phyloP scores from a whole-genome alignment of 92 coral and sea anemone species.

The Siderastrea radians region DNA sequence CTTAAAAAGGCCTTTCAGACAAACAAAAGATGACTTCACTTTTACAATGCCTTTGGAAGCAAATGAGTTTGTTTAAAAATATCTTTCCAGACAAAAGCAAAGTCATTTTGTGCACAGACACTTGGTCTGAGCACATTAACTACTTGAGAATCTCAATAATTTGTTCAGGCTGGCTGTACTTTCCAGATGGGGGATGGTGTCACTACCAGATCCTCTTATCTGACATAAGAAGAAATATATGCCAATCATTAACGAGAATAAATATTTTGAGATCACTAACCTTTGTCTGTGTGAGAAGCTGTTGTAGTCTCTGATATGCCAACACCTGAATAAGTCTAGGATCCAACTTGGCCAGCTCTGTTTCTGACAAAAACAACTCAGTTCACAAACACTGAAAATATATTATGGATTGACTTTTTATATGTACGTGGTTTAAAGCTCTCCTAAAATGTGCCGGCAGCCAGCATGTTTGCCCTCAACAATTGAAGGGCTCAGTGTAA shows the following conservation, averaged over 20 bases:
- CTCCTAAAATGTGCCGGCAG: too few species aligned
- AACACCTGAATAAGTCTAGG: conserved; percentile 95
- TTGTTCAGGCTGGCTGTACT: too few species aligned
- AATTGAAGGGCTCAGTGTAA: too few species aligned
- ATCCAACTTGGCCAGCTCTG: conserved; percentile 98
- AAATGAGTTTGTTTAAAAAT: background rate
- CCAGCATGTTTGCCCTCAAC: too few species aligned
- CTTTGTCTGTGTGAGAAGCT: conserved; percentile 95
- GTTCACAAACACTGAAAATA: conserved; percentile 35
- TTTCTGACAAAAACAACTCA: conserved; percentile 65
- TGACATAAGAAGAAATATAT: too few species aligned
- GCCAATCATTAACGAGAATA: background rate
- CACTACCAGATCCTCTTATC: too few species aligned
- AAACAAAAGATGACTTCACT: background rate
- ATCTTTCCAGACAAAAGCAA: background rate
- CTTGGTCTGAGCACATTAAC: too few species aligned
- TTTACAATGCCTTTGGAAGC: background rate
- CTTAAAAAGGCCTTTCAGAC: too few species aligned
- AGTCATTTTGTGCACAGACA: background rate
- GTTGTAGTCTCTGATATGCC: conserved; percentile 97
- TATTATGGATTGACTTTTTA: background rate
- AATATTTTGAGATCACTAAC: conserved; percentile 13
- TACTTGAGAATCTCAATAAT: too few species aligned
- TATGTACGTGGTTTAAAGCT: too few species aligned
- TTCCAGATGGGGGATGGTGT: too few species aligned